Base-by-base conservation (phyloP, 2,888 invertebrate genomes). In the Clunio marinus region DNA sequence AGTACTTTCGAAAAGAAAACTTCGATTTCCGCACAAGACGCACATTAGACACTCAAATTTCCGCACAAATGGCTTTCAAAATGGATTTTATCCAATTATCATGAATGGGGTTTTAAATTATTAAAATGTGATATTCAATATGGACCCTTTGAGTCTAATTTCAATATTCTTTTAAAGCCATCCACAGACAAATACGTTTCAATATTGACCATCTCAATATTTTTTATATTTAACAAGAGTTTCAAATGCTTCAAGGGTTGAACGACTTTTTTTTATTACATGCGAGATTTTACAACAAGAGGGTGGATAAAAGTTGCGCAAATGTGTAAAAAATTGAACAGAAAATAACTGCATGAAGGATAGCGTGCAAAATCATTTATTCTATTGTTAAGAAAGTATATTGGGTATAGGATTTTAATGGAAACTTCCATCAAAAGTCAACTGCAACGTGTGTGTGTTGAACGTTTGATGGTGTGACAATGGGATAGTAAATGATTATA, bases 121-220 rank as follows among this genome's bases (percentile, higher is more conserved):
- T 57, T 57, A 57, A 57, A 27, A 25, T 57, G 25, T 57, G 57
- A 7, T 15, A 17, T 24, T 4, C 27, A n/a, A n/a, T 4, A 17
- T 20, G 57, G 57, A 57, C 57, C 57, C 57, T 57, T 22, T 7
- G 13, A 10, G 51, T 51, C 51, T 51, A 22, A 22, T 22, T 51
- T 22, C 51, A 15, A 41, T 41, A n/a, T n/a, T 2, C 2, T 41
- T 41, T 41, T 2, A 41, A 41, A 2, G n/a, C n/a, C n/a, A 22
- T 22, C 17, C 5, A 51, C 17, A 51, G n/a, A n/a, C 28, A 32
- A 59, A 17, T 8, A 32, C 22, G 41, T 45, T 63, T 45, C n/a
- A 60, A 60, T 60, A 60, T 37, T 60, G 41, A 60, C 35, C 59
- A 60, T 60, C 41, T 60, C 60, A 60, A 60, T 27, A 57, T 57